Base-by-base conservation (phyloP, 2,888 invertebrate species). In the Anagyrus pseudococci region DNA sequence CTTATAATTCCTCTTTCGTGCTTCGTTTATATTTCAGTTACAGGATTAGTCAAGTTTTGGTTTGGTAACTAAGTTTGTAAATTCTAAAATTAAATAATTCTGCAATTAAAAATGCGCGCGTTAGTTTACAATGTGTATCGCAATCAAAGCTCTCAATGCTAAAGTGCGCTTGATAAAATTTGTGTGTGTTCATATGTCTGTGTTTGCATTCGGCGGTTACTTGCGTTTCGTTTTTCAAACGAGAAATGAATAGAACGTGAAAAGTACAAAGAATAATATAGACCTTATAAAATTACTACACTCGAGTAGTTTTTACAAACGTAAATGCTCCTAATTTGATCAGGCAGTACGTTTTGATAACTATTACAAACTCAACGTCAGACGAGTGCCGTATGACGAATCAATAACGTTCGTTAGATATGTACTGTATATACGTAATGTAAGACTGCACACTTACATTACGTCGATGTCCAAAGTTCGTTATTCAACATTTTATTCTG, bases 21-120 rank as follows among this genome's bases (percentile, higher is more conserved):
- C 37, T 58, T 33, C 43, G 44, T 22, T 44, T 61, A 46, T 48
- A 59, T 57, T 40, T 33, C 25, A 55, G 55, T 68, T 70, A 67
- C 68, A 72, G 68, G 68, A 73, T 71, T 72, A 72, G 62, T 73
- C 72, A 73, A 69, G 69, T 75, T 76, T 77, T 78, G 76, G 77
- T 75, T 77, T 78, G 78, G 77, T 78, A 78, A 78, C 78, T 78
- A 74, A 49, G 58, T 58, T 22, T 73, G 64, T 71, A 71, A 71
- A 70, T 59, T 69, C 69, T 77, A 74, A 75, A 67, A 73, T 75
- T 74, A 77, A 74, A 75, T 71, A 71, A 59, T 69, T 71, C 62
- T 60, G 54, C 46, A 17, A 41, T 63, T 52, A 54, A 62, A 55
- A 59, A 48, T 66, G 66, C 55, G 66, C 55, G 56, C 58, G 58